These are phyloP conservation scores for Rhineura floridana DNA, from an alignment of 2,113 vertebrate species.

Conservation along the genomic window DNA sequence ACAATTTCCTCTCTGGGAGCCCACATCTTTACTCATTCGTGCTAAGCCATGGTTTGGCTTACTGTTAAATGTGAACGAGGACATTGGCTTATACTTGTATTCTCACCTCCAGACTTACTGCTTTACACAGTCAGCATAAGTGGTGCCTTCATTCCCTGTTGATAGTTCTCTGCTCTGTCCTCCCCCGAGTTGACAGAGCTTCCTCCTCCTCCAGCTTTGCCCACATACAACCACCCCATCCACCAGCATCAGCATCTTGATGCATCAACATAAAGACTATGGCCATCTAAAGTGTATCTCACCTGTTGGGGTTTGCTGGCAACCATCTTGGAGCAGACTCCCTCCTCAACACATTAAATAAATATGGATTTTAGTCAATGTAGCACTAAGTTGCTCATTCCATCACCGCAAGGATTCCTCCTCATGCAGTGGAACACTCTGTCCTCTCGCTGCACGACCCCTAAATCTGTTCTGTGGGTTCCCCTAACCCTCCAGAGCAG, in stretches of 20 bases:
- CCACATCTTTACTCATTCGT: too few relatives aligned
- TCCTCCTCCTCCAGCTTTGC: not conserved
- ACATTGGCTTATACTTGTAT: not conserved
- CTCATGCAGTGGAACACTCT: too few relatives aligned
- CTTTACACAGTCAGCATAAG: not conserved
- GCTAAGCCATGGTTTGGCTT: too few relatives aligned
- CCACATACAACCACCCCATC: not conserved
- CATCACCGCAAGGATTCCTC: too few relatives aligned
- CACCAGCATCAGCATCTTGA: not conserved
- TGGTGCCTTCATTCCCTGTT: not conserved
- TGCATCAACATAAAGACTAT: not conserved
- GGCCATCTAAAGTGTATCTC: not conserved
- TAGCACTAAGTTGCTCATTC: too few relatives aligned
- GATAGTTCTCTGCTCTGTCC: not conserved
- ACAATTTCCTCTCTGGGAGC: too few relatives aligned
- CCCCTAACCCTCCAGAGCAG: too few relatives aligned
- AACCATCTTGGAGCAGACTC: not conserved
- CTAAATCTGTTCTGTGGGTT: too few relatives aligned
- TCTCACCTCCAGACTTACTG: not conserved
- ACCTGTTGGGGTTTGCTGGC: too few relatives aligned
- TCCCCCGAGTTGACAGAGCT: not conserved
- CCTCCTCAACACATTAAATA: not conserved
- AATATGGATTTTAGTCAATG: too few relatives aligned
- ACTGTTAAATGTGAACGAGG: too few relatives aligned
- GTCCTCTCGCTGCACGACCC: too few relatives aligned